phyloP scores from a whole-genome alignment of 2,888 invertebrate genomes.

The Drosophila merina region DNA sequence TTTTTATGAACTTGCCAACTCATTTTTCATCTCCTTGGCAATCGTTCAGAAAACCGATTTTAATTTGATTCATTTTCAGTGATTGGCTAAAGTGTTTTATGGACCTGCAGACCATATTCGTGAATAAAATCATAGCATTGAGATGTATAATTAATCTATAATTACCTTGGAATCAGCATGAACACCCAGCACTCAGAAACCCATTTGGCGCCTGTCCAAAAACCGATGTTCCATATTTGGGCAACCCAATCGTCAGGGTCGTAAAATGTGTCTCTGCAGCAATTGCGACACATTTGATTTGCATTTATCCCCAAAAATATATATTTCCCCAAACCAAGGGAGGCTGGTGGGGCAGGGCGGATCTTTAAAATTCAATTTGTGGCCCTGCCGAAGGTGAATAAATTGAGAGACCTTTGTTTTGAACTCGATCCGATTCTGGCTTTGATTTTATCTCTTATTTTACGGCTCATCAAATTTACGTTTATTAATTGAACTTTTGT shows the following conservation, averaged over 20 bases:
- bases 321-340: conserved; percentile 19
- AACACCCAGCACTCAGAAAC: conserved; percentile 43
- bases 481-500: conserved; percentile 55
- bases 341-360: conserved; percentile 3
- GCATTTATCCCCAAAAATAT: conserved; percentile 57
- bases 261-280: conserved; percentile 60
- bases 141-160: conserved; percentile 42
- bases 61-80: conserved; percentile 27
- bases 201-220: conserved; percentile 54
- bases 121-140: conserved; percentile 18
- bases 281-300: conserved; percentile 73
- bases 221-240: conserved; percentile 26
- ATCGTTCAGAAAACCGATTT: conserved; percentile 44
- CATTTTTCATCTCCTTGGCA: conserved; percentile 46
- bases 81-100: conserved; percentile 40
- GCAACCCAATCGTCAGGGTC: conserved; percentile 31
- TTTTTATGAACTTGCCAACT: conserved; percentile 13
- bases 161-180: conserved; percentile 70
- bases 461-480: conserved; percentile 62
- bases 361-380: conserved; percentile 17
- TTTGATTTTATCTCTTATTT: conserved; percentile 15
- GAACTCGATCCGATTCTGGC: conserved; percentile 37
- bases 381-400: conserved; percentile 42
- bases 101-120: conserved; percentile 12
- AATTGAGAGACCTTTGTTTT: conserved; percentile 59